Base-by-base conservation (phyloP, 2,797 vertebrate genomes). In the Chelon labrosus region DNA sequence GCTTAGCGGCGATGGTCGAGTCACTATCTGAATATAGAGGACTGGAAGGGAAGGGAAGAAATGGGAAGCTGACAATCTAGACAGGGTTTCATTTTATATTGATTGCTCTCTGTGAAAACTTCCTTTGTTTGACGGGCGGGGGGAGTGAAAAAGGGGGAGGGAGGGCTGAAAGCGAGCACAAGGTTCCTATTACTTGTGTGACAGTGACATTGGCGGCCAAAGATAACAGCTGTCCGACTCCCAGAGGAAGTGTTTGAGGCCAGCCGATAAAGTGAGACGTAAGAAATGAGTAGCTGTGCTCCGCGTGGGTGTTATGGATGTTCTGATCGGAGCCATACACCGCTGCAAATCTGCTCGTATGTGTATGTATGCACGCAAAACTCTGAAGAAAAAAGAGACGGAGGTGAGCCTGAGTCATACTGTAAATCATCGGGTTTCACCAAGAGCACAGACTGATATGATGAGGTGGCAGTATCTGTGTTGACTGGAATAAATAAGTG, bases 181-280 rank as follows among this genome's bases (percentile, higher is more conserved):
- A 57, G 85, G 85, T 84, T 91, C 87, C 82, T 80, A 87, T 92
- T 91, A 90, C 86, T 85, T 66, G 81, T 80, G 84, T 85, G 90
- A 90, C 86, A 86, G 77, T 89, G 87, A 89, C 88, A 85, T 85
- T 82, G 85, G 77, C 53, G 65, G 84, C 84, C 81, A 77, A 73
- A 92, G 91, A 93, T 92, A 93, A 92, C 87, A 91, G 85, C 90
- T 88, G 90, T 82, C 84, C 63, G 7, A 80, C 65, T 91, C 88
- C 88, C 79, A 53, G 84, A 86, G 89, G 90, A 92, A 91, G 88
- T 73, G 86, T 91, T 90, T 84, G 89, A 91, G 89, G 82, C 71
- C 19, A 35, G 52, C 35, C 35, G 90, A 93, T 92, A 93, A 92
- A 85, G 14, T 79, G 78, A 69, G 73, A 84, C 52, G 78, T 60